Evolutionary conservation across 1,140 invertebrate species (phyloP).

Genomic region (Cyclina sinensis): DNA sequence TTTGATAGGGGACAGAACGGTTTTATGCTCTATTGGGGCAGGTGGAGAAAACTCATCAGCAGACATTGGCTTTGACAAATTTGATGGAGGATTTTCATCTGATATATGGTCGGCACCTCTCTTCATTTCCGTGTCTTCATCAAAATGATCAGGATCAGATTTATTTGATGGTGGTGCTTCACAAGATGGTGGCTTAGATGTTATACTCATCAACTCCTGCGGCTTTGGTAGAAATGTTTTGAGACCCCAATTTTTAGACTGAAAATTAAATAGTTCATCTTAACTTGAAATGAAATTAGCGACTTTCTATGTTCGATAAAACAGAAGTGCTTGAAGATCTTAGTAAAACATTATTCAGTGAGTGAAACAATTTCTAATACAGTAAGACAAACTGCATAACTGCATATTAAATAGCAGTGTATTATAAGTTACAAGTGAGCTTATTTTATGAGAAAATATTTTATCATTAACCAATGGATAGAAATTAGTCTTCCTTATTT

Average conservation of each 20-base stretch:
- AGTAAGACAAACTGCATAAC: no score
- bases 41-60: constrained; percentile 65
- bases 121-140: constrained; percentile 46
- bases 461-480: no score
- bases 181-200: constrained; percentile 34
- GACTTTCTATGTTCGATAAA: no score
- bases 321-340: no score
- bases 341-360: no score
- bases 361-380: no score
- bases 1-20: constrained; percentile 53
- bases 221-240: constrained; percentile 21
- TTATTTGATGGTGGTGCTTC: constrained; percentile 59
- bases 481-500: no score
- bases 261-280: no score
- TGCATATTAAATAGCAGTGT: no score
- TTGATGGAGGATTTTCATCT: constrained; percentile 34
- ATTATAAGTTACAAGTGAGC: no score
- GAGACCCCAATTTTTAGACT: constrained; percentile 44
- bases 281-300: no score
- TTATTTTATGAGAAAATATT: no score
- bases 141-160: constrained; percentile 62
- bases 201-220: not conserved
- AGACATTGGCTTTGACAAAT: constrained; percentile 43
- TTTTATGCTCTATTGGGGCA: constrained; percentile 45
- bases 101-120: constrained; percentile 41